phyloP scores from a whole-genome alignment of 1,140 invertebrate species.

The Radopholus similis region DNA sequence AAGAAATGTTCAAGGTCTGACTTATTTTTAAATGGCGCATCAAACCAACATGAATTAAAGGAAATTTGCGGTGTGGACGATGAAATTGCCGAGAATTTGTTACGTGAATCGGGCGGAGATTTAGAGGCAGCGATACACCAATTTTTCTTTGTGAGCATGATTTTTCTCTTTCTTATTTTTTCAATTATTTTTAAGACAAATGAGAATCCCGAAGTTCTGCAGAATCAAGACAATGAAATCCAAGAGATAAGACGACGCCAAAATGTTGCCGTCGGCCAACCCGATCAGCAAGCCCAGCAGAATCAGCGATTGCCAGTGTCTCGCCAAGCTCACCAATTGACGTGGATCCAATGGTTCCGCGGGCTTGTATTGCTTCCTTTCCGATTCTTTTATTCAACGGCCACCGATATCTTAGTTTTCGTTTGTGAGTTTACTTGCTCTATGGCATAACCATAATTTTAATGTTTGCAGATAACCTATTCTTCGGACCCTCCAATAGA shows the following conservation, averaged over 20 bases:
- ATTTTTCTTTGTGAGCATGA: conserved; percentile 7
- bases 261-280: neutral
- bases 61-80: conserved; percentile 24
- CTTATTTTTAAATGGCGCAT: neutral
- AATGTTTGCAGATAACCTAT: neutral
- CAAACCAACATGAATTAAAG: neutral
- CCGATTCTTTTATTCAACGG: neutral
- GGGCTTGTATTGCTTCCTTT: neutral
- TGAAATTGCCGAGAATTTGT: neutral
- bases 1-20: conserved; percentile 1
- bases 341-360: neutral
- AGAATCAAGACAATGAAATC: conserved; percentile 5
- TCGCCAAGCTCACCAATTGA: neutral
- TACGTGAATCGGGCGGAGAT: conserved; percentile 18
- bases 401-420: neutral
- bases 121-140: conserved; percentile 22
- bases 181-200: neutral
- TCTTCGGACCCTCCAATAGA: neutral
- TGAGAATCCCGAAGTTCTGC: neutral
- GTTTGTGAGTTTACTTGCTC: neutral
- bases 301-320: too few relatives aligned
- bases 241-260: neutral
- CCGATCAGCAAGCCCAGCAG: too few relatives aligned
- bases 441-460: neutral
- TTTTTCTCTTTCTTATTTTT: neutral